Base-by-base conservation (phyloP, 2,797 vertebrate genomes). In the Okamejei kenojei region DNA sequence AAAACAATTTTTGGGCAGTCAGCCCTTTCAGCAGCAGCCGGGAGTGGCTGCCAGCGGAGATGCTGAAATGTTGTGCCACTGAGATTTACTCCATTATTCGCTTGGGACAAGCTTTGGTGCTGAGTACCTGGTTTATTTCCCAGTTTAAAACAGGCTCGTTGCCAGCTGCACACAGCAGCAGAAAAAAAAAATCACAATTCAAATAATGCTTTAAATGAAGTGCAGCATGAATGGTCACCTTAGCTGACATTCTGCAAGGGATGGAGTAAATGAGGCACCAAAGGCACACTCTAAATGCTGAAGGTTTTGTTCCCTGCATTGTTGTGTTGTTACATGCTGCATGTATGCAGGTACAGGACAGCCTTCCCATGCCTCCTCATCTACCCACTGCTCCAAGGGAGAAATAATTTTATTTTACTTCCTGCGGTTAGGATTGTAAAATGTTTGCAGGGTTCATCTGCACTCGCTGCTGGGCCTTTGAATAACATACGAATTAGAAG, bases 21-120 rank as follows among this genome's bases (percentile, higher is more conserved):
- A 54, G 68, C 38, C 84, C 68, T 91, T 91, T 91, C 90, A 74
- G 90, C 45, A 91, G 68, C 68, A 91, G 35, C 71, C 35, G 10
- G 68, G 65, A 91, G 35, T 19, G 19, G 11, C 68, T 91, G 88
- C 68, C 35, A 29, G 35, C 1, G 0, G 21, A 26, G 32, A 54
- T 26, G 19, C 38, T 13, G 68, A 29, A 74, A 45, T 71, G 5
- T 71, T 65, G 61, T 38, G 38, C 35, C 68, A 91, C 68, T 35
- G n/a, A 88, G 38, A 91, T 91, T 15, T 68, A 23, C 90, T 91
- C 32, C 68, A 73, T 26, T 91, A 73, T 54, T 38, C 21, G 54
- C 32, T 5, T 17, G 23, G 90, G 68, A 32, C 90, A 91, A 23
- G 63, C 19, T 91, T 54, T 73, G 90, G 35, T 74, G 90, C 90